These are phyloP conservation scores for Leuctra nigra DNA, from an alignment of 2,888 invertebrate genomes.

Conservation along the genomic window DNA sequence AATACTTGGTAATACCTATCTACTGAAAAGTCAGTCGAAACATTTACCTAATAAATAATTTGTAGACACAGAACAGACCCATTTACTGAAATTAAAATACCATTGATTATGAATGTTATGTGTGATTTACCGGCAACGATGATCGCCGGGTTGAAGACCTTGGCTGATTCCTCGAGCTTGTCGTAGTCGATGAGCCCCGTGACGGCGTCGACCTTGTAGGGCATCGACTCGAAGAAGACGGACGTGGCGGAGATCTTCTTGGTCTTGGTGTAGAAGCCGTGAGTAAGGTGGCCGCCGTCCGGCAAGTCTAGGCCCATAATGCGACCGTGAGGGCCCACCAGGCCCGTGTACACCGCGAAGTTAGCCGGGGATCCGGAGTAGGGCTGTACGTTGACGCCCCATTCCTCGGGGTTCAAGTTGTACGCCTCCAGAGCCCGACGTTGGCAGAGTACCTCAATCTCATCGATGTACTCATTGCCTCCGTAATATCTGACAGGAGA, in stretches of 20 bases:
- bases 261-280: constrained; percentile 79
- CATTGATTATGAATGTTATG: neutral
- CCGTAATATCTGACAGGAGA: constrained; percentile 88
- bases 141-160: constrained; percentile 81
- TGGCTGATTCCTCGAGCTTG: constrained; percentile 70
- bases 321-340: constrained; percentile 85
- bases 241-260: constrained; percentile 96
- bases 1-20: too few species aligned
- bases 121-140: constrained; percentile 72
- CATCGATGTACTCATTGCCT: constrained; percentile 92
- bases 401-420: constrained; percentile 70
- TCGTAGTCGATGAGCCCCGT: constrained; percentile 94
- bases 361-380: constrained; percentile 96
- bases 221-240: constrained; percentile 97
- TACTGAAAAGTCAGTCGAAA: too few species aligned
- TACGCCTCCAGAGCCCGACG: constrained; percentile 80
- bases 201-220: constrained; percentile 78
- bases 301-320: constrained; percentile 96
- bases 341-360: constrained; percentile 90
- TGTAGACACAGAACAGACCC: too few species aligned
- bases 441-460: constrained; percentile 86
- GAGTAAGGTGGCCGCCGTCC: constrained; percentile 94
- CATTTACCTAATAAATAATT: too few species aligned
- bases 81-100: too few species aligned
- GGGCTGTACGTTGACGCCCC: constrained; percentile 98